Evolutionary conservation across 2,888 invertebrate genomes (phyloP).

Genomic region (Andricus quercusramuli): DNA sequence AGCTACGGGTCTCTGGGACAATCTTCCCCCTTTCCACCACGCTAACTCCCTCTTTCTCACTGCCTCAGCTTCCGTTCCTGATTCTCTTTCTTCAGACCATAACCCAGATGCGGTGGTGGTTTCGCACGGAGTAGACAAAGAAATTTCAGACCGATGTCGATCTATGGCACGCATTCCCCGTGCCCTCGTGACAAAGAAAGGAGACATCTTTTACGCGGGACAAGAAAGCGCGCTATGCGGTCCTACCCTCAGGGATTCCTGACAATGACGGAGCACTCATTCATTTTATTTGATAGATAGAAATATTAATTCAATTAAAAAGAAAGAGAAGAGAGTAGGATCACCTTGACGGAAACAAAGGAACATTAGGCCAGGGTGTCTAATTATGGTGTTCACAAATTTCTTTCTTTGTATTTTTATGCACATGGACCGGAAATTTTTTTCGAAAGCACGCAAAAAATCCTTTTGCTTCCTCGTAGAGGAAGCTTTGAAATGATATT

Average conservation of each 20-base stretch:
- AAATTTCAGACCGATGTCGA: conserved; percentile 51
- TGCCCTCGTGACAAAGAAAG: conserved; percentile 46
- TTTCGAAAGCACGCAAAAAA: too few species aligned
- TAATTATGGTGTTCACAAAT: too few species aligned
- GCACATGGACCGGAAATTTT: too few species aligned
- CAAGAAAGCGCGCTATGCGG: conserved; percentile 30
- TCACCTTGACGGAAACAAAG: not conserved
- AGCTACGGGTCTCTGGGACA: conserved; percentile 59
- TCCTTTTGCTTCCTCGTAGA: too few species aligned
- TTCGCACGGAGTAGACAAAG: conserved; percentile 52
- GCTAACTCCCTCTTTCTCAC: conserved; percentile 35
- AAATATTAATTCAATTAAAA: conserved; percentile 37
- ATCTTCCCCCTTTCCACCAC: conserved; percentile 41
- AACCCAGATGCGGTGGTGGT: conserved; percentile 44
- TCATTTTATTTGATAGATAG: conserved; percentile 40
- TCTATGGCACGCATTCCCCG: conserved; percentile 51
- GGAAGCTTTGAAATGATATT: too few species aligned
- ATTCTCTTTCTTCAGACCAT: conserved; percentile 53
- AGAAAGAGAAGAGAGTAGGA: conserved; percentile 12
- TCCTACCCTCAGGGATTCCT: conserved; percentile 16
- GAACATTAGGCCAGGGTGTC: not conserved
- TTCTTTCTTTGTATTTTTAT: too few species aligned
- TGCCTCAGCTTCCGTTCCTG: conserved; percentile 39
- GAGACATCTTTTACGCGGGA: conserved; percentile 42
- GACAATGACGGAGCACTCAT: conserved; percentile 36